phyloP scores from a whole-genome alignment of 2,113 vertebrate species.

The Prionailurus bengalensis region DNA sequence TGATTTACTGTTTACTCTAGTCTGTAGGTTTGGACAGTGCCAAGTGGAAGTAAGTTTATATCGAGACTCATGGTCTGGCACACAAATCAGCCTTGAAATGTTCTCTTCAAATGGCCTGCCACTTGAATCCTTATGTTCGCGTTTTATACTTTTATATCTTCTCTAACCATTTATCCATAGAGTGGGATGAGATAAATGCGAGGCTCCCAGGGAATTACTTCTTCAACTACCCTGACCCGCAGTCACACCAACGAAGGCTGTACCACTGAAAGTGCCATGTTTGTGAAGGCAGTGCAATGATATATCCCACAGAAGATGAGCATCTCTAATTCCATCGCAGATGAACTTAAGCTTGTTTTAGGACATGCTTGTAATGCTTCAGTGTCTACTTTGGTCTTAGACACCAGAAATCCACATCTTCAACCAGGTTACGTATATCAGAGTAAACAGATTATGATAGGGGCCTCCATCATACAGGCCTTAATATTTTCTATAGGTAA shows the following conservation, averaged over 20 bases:
- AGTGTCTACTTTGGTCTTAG: background rate
- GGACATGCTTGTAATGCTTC: background rate
- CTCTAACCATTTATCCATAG: background rate
- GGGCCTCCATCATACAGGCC: background rate
- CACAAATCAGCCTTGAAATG: background rate
- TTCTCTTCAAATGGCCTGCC: background rate
- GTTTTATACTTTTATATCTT: background rate
- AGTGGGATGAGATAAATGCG: background rate
- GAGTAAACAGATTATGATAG: background rate
- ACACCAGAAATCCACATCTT: background rate
- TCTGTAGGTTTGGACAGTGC: background rate
- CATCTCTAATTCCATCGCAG: background rate
- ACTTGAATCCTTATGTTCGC: background rate
- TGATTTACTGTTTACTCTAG: background rate
- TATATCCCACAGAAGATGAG: background rate
- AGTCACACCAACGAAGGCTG: background rate
- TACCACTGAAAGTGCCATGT: background rate
- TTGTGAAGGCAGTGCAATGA: background rate
- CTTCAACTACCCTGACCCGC: background rate
- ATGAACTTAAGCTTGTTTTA: background rate
- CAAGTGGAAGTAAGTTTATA: background rate
- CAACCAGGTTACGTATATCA: background rate
- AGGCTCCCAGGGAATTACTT: background rate
- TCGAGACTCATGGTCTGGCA: background rate
- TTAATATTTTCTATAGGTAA: background rate